Percentiles rank a stretch among this genome's conserved stretches.
These are phyloP conservation scores for Dynastes maya DNA, from an alignment of 2,888 invertebrate genomes.

Conservation along the genomic window DNA sequence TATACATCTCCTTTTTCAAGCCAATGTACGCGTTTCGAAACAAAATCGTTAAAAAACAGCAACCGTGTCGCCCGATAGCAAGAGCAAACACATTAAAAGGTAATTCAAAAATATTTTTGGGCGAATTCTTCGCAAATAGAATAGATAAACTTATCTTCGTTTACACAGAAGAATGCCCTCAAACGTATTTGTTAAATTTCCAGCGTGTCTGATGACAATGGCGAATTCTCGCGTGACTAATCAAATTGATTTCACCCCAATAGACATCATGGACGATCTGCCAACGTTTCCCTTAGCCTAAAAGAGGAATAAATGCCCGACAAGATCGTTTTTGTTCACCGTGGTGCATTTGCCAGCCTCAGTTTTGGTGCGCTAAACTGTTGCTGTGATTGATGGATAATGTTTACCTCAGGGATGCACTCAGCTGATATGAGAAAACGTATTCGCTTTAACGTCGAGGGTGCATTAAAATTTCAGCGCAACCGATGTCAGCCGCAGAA, in stretches of 20 bases:
- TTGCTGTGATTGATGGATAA: conserved; percentile 45
- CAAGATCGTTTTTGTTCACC: conserved; percentile 21
- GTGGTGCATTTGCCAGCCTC: conserved; percentile 27
- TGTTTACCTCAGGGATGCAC: conserved; percentile 43
- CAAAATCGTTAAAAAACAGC: not conserved
- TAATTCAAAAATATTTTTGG: conserved; percentile 1
- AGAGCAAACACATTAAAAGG: not conserved
- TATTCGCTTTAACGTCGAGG: conserved; percentile 28
- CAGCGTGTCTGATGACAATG: conserved; percentile 33
- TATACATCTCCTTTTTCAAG: not conserved
- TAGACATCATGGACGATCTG: conserved; percentile 28
- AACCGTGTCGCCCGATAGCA: not conserved
- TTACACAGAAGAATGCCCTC: conserved; percentile 32
- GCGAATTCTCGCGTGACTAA: conserved; percentile 43
- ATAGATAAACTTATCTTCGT: conserved; percentile 37
- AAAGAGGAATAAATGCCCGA: conserved; percentile 13
- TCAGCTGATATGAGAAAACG: conserved; percentile 30
- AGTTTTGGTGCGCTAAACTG: conserved; percentile 31
- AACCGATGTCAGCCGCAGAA: conserved; percentile 15
- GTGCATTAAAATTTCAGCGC: conserved; percentile 37
- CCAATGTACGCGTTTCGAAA: not conserved
- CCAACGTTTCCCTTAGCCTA: not conserved
- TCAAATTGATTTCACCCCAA: conserved; percentile 42
- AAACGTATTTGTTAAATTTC: conserved; percentile 40
- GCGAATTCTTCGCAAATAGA: conserved; percentile 17